A percentile compares a stretch with the other conserved stretches of the same genome.
Evolutionary conservation across 2,888 invertebrate species (phyloP).

Genomic region (Orthosia gothica): DNA sequence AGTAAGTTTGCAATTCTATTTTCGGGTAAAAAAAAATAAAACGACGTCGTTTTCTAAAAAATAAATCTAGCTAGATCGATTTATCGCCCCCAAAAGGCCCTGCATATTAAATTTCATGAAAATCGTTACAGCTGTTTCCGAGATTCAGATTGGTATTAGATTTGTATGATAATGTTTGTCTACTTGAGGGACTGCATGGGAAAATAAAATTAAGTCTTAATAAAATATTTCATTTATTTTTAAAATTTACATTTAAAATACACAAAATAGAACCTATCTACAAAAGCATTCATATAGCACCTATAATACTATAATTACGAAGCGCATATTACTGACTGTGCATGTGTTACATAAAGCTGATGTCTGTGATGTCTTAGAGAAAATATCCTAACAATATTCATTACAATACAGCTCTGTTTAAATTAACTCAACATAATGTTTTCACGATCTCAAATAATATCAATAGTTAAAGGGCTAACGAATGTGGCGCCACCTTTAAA

Average conservation of each 20-base stretch:
- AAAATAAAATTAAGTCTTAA: constrained; percentile 29
- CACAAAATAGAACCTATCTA: constrained; percentile 55
- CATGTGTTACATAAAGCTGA: constrained; percentile 47
- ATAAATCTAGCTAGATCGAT: too few relatives aligned
- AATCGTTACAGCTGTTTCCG: too few relatives aligned
- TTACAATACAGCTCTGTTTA: constrained; percentile 19
- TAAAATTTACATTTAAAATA: constrained; percentile 62
- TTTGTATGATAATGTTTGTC: too few relatives aligned
- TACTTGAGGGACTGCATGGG: background rate
- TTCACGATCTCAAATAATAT: constrained; percentile 47
- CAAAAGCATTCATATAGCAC: constrained; percentile 67
- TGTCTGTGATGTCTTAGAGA: constrained; percentile 50
- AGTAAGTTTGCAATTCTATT: too few relatives aligned
- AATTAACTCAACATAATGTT: constrained; percentile 22
- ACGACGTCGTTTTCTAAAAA: too few relatives aligned
- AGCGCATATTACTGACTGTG: constrained; percentile 60
- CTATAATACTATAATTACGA: constrained; percentile 64
- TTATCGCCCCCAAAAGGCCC: too few relatives aligned
- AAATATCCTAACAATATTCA: constrained; percentile 24
- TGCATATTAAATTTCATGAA: too few relatives aligned
- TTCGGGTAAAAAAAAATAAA: too few relatives aligned
- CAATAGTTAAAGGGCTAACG: constrained; percentile 15
- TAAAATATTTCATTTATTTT: constrained; percentile 69
- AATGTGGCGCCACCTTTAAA: constrained; percentile 12
- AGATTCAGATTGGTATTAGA: too few relatives aligned